Percentiles rank a stretch among this genome's conserved stretches.
Conservation (phyloP, 1,140 invertebrate species). For the Macrocentrus cingulum region DNA sequence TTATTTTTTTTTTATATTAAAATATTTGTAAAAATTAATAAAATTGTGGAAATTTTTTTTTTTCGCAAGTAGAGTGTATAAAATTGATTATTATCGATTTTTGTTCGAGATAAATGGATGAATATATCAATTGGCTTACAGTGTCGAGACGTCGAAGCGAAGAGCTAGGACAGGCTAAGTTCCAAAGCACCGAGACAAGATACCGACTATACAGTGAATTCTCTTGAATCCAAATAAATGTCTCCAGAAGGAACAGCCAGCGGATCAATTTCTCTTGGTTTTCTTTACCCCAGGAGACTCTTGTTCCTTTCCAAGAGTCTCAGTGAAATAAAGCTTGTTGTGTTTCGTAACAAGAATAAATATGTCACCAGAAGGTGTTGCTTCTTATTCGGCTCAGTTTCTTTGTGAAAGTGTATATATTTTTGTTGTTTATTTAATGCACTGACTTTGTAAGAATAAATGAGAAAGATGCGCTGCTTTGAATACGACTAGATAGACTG, state of each 20-base stretch:
- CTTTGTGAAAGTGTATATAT: too few species aligned
- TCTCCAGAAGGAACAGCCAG: slow-evolving; percentile 8
- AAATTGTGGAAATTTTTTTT: too few species aligned
- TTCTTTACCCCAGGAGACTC: slow-evolving; percentile 19
- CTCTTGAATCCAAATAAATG: slow-evolving; percentile 21
- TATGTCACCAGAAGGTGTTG: not conserved
- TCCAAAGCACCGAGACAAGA: not conserved
- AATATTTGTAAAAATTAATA: too few species aligned
- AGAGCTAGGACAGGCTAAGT: not conserved
- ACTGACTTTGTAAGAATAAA: too few species aligned
- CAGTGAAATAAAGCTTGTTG: slow-evolving; percentile 14
- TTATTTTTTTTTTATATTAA: too few species aligned
- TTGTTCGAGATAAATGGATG: not conserved
- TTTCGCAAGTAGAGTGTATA: too few species aligned
- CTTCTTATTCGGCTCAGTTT: not conserved
- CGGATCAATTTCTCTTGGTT: slow-evolving; percentile 27
- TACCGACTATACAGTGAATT: not conserved
- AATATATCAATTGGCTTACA: not conserved
- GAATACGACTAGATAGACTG: too few species aligned
- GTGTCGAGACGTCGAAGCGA: slow-evolving; percentile 12
- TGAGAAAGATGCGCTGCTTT: too few species aligned
- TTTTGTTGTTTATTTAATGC: too few species aligned
- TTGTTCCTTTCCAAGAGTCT: slow-evolving; percentile 12
- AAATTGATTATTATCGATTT: too few species aligned
- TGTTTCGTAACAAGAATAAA: slow-evolving; percentile 11